Conservation (phyloP, 1,140 invertebrate genomes). For the Hyles vespertilio region DNA sequence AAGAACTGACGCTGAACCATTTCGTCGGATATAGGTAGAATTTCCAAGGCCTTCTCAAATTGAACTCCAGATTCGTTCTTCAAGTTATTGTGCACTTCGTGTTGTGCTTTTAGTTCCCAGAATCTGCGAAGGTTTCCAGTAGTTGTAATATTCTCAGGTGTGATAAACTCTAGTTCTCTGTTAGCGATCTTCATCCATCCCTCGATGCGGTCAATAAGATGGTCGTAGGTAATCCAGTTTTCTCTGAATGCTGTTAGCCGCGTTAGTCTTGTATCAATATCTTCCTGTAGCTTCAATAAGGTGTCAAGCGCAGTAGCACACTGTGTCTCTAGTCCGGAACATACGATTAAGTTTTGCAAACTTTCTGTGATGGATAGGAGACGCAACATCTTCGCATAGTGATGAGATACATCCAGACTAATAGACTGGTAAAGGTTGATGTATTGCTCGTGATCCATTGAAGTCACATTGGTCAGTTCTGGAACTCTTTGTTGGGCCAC, state of each 20-base stretch:
- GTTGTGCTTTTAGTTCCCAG: conserved; percentile 92
- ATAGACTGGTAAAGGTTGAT: conserved; percentile 89
- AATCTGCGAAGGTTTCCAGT: conserved; percentile 86
- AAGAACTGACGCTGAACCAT: conserved; percentile 86
- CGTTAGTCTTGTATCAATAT: conserved; percentile 82
- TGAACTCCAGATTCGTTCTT: conserved; percentile 82
- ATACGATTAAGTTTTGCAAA: conserved; percentile 83
- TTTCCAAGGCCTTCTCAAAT: conserved; percentile 85
- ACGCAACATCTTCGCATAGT: conserved; percentile 85
- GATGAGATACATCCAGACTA: conserved; percentile 84
- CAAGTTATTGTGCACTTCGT: conserved; percentile 89
- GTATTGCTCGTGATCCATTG: conserved; percentile 88
- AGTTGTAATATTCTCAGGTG: conserved; percentile 74
- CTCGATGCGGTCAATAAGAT: conserved; percentile 83
- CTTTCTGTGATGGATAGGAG: conserved; percentile 83
- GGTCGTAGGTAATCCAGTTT: conserved; percentile 84
- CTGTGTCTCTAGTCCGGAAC: conserved; percentile 82
- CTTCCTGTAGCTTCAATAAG: conserved; percentile 82
- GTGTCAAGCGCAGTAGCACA: conserved; percentile 82
- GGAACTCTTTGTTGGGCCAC: conserved; percentile 88
- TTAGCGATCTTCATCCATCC: conserved; percentile 84
- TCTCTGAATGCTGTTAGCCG: conserved; percentile 84
- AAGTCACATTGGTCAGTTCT: conserved; percentile 85
- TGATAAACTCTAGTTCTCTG: conserved; percentile 77
- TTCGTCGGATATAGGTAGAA: conserved; percentile 87